phyloP scores from a whole-genome alignment of 2,113 vertebrate genomes.

The Podocnemis expansa region DNA sequence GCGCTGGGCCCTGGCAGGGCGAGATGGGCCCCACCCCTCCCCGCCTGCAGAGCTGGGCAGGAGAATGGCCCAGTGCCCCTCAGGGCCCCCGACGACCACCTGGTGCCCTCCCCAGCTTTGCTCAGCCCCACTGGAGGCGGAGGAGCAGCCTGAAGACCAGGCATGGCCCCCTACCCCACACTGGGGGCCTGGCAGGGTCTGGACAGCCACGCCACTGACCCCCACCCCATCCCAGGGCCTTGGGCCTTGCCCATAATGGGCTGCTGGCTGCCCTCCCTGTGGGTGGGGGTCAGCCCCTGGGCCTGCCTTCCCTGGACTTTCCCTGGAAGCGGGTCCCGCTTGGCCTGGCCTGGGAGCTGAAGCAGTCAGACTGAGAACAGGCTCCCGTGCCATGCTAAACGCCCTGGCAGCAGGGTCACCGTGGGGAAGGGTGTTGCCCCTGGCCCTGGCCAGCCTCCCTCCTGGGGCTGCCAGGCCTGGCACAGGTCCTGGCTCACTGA shows the following conservation, averaged over 20 bases:
- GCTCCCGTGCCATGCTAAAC: neutral
- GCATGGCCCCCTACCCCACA: too few relatives aligned
- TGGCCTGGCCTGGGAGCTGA: neutral
- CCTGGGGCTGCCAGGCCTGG: neutral
- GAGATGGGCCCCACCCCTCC: conserved; percentile 66
- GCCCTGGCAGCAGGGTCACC: neutral
- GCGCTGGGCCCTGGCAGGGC: conserved; percentile 66
- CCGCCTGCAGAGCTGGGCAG: neutral
- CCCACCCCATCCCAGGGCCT: neutral
- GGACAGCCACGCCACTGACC: neutral
- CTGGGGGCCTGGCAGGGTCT: neutral
- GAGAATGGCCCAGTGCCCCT: conserved; percentile 58
- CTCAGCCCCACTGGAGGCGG: neutral
- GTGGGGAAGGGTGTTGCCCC: neutral
- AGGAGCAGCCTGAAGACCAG: too few relatives aligned
- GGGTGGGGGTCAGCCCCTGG: neutral
- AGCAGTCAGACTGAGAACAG: neutral
- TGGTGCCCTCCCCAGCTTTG: neutral
- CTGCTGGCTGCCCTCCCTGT: neutral
- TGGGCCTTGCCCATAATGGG: too few relatives aligned
- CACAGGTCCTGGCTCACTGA: neutral
- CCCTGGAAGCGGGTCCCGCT: neutral
- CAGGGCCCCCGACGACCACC: neutral
- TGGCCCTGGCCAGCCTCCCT: neutral
- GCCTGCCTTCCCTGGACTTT: neutral